Percentiles rank a stretch among this genome's conserved stretches.
phyloP scores from a whole-genome alignment of 92 coral and sea anemone species.

The Desmophyllum pertusum region DNA sequence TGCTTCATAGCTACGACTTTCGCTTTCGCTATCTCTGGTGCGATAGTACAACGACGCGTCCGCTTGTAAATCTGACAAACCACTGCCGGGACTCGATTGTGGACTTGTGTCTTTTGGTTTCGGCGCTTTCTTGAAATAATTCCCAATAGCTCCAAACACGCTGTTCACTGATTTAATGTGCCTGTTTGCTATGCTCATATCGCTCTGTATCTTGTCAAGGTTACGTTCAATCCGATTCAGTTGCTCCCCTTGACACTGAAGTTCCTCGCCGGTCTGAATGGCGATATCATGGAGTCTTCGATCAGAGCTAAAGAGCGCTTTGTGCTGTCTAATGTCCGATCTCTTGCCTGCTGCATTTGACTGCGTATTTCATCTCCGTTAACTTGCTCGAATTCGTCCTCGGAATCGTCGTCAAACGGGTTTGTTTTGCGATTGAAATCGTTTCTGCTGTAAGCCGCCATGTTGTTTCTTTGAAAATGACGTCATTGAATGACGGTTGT shows the following conservation, averaged over 20 bases:
- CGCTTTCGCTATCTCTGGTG: not conserved
- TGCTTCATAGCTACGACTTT: constrained; percentile 14
- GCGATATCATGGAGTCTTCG: constrained; percentile 95
- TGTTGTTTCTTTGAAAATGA: constrained; percentile 45
- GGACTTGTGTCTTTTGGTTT: constrained; percentile 31
- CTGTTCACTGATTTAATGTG: constrained; percentile 92
- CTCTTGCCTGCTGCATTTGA: constrained; percentile 77
- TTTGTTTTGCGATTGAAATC: constrained; percentile 59
- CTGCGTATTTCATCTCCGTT: constrained; percentile 65
- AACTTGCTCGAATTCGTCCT: constrained; percentile 82
- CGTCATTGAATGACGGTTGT: constrained; percentile 11
- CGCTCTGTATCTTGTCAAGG: constrained; percentile 74
- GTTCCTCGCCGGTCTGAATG: constrained; percentile 87
- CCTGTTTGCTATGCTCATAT: constrained; percentile 86
- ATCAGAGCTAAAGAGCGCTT: constrained; percentile 90
- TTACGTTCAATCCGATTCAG: constrained; percentile 84
- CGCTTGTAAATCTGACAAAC: constrained; percentile 31
- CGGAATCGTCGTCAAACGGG: constrained; percentile 82
- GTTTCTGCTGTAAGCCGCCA: constrained; percentile 79
- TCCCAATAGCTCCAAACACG: constrained; percentile 89
- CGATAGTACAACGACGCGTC: constrained; percentile 35
- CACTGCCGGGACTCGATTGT: constrained; percentile 4
- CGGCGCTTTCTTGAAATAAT: constrained; percentile 88
- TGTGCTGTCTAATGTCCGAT: constrained; percentile 82
- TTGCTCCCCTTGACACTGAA: constrained; percentile 87